Conservation (phyloP, 37 sponge, comb jelly and placozoan genomes). For the Dysidea cf. avara region DNA sequence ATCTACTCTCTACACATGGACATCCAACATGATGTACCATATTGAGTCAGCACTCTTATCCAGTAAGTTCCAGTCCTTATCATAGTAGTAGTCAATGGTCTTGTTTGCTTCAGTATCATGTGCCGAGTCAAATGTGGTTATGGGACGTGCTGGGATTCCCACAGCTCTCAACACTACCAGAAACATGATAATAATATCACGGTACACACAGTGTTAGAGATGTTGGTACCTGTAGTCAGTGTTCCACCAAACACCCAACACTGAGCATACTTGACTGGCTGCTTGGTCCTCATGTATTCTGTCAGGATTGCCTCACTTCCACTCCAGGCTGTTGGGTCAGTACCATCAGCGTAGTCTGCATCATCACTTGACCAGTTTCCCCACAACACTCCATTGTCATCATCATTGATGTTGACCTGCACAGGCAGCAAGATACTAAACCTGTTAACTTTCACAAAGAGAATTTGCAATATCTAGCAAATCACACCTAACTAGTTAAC, state of each 20-base stretch:
- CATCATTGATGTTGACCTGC: conserved; percentile 46
- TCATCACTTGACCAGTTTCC: conserved; percentile 64
- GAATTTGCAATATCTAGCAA: too few species aligned
- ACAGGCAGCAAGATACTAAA: background rate
- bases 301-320: conserved; percentile 66
- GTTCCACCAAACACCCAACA: conserved; percentile 85
- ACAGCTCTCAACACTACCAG: conserved; percentile 52
- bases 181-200: background rate
- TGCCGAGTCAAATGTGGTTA: conserved; percentile 80
- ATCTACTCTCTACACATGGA: too few species aligned
- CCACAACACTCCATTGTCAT: conserved; percentile 59
- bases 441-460: too few species aligned
- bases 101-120: conserved; percentile 67
- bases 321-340: conserved; percentile 72
- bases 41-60: conserved; percentile 66
- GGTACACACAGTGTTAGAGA: background rate
- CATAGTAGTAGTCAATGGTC: conserved; percentile 70
- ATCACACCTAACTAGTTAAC: too few species aligned
- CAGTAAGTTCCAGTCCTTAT: conserved; percentile 42
- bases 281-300: conserved; percentile 51
- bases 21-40: conserved; percentile 27
- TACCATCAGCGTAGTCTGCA: conserved; percentile 54
- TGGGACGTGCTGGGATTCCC: conserved; percentile 73
- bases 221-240: conserved; percentile 67
- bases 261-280: conserved; percentile 71